Evolutionary conservation across 1,140 invertebrate species (phyloP), one percentile per base, ranked within the genome.

Genomic region (Harpegnathos saltator): DNA sequence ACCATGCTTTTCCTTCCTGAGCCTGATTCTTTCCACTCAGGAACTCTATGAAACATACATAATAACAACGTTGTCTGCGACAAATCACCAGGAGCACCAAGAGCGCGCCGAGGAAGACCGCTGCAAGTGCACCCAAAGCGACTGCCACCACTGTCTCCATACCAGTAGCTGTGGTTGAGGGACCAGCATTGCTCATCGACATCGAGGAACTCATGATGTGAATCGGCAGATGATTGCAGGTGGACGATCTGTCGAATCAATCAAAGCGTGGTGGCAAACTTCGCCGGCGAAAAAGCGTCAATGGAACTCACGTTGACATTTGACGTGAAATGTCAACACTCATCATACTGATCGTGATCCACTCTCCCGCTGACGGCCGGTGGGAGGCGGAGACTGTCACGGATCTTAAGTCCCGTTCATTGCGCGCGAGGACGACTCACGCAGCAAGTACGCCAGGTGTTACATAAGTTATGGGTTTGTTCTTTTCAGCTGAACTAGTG

Each of bases 61-160:
- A 94, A 78, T 95, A 94, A 75, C 94, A 91, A 24, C 93, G 92
- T 87, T 95, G 95, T 65, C 94, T 92, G 59, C 95, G 94, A 89
- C 96, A 96, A 59, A 97, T 95, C 29, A 97, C 91, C n/a, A 97
- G 91, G 12, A 97, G 90, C 0, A 96, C 95, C n/a, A 96, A 89
- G 61, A 97, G 93, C 7, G 96, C 96, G 61, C 95, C 96, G 50
- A 96, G 89, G 91, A 97, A 97, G 61, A 97, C 95, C 9, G 96
- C 95, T 66, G 95, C 95, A 33, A 97, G 92, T 24, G 96, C 95
- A 65, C 95, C 95, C 86, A 97, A 95, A 4, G 96, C 96, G 14
- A 96, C 95, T 38, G 96, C 95, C 14, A 97, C 95, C n/a, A 97
- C 94, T 63, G 96, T 95, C 91, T 97, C 96, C 94, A 96, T 96